phyloP scores from a whole-genome alignment of 1,140 invertebrate species.

The Papilio glaucus region DNA sequence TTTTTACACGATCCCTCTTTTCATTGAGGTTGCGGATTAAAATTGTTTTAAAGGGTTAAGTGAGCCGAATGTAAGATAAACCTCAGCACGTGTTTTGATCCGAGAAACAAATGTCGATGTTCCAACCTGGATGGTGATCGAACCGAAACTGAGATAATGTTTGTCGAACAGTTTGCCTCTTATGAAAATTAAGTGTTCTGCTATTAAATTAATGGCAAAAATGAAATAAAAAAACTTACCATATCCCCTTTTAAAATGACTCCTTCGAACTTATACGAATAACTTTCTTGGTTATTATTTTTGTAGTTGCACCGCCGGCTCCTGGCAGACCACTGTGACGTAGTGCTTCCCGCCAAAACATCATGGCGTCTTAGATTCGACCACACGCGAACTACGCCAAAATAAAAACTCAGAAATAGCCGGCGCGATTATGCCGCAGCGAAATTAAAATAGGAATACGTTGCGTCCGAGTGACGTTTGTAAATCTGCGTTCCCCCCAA shows the following conservation, averaged over 20 bases:
- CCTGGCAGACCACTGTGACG: constrained; percentile 62
- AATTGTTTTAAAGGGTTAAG: no score
- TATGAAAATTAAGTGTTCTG: no score
- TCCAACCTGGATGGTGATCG: neutral
- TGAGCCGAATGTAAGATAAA: no score
- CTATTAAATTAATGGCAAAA: constrained; percentile 17
- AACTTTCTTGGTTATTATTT: constrained; percentile 11
- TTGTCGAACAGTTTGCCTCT: neutral
- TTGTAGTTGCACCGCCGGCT: constrained; percentile 52
- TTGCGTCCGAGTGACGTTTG: constrained; percentile 52
- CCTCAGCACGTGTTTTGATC: neutral
- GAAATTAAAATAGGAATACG: constrained; percentile 76
- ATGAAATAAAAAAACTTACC: constrained; percentile 11
- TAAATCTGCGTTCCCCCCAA: constrained; percentile 57
- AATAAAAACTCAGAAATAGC: constrained; percentile 82
- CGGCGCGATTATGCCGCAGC: constrained; percentile 69
- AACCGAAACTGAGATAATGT: neutral
- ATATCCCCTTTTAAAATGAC: neutral
- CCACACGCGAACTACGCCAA: constrained; percentile 81
- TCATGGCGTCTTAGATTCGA: constrained; percentile 62
- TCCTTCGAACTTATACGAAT: neutral
- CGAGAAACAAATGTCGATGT: neutral
- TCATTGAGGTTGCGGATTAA: no score
- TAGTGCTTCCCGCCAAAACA: constrained; percentile 79
- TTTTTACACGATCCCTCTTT: no score